Percentiles rank a stretch among this genome's conserved stretches.
phyloP scores from a whole-genome alignment of 2,113 vertebrate species.

The Campylomormyrus numenius region DNA sequence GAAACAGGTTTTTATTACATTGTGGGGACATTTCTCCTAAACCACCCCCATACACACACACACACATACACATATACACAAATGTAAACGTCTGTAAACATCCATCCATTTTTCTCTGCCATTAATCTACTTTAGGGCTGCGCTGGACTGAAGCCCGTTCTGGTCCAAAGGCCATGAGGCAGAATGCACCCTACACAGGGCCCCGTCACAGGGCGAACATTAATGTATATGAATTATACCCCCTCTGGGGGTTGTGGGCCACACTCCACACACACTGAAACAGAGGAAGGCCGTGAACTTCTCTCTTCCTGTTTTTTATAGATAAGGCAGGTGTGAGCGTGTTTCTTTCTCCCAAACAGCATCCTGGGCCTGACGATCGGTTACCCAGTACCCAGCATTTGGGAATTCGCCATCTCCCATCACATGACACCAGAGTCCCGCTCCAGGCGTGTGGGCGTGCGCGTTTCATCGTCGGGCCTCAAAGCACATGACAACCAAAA shows the following conservation, averaged over 20 bases:
- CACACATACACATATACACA: not conserved
- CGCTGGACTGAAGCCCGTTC: not conserved
- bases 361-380: not conserved
- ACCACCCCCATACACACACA: no score
- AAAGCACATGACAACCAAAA: slow-evolving; percentile 54
- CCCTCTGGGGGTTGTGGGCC: not conserved
- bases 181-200: not conserved
- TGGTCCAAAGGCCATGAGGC: not conserved
- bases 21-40: no score
- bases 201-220: not conserved
- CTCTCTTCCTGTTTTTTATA: not conserved
- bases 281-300: not conserved
- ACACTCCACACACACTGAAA: not conserved
- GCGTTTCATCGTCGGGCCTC: slow-evolving; percentile 59
- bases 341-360: not conserved
- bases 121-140: not conserved
- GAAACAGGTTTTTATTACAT: no score
- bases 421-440: not conserved
- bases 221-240: not conserved
- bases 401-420: not conserved
- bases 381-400: not conserved
- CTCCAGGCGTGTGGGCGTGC: slow-evolving; percentile 35
- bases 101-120: not conserved
- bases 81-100: not conserved
- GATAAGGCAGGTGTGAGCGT: not conserved